phyloP scores from a whole-genome alignment of 2,797 vertebrate genomes.

The Chiloscyllium punctatum region DNA sequence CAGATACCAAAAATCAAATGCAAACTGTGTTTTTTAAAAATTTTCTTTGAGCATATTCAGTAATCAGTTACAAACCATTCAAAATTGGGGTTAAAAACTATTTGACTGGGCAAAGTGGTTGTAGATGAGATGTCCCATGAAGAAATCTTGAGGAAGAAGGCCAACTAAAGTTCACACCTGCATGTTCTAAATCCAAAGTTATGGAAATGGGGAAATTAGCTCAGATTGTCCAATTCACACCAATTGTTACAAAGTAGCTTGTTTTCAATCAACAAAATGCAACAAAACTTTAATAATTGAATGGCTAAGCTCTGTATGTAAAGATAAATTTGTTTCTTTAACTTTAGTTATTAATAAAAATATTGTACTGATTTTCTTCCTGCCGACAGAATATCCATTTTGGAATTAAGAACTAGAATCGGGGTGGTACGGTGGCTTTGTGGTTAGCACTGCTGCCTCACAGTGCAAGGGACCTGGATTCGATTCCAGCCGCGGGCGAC shows the following conservation, averaged over 20 bases:
- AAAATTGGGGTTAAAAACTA: not conserved
- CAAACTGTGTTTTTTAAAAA: not conserved
- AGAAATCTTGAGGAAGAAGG: not conserved
- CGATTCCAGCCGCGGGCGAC: too few species aligned
- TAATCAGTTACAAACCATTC: not conserved
- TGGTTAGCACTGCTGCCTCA: too few species aligned
- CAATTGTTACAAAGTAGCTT: not conserved
- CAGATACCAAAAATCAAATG: not conserved
- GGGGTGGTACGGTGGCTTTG: too few species aligned
- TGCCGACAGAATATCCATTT: not conserved
- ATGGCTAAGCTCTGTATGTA: not conserved
- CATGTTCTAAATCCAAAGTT: not conserved
- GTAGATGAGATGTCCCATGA: not conserved
- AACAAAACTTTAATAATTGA: not conserved
- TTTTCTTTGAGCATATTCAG: not conserved
- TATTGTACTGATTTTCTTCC: not conserved
- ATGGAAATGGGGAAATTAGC: not conserved
- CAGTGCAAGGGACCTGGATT: too few species aligned
- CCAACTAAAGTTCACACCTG: not conserved
- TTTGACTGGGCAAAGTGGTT: not conserved
- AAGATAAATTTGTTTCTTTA: not conserved
- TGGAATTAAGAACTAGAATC: not conserved
- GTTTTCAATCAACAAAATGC: not conserved
- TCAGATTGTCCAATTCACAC: not conserved
- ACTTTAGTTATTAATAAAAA: not conserved